Conservation (phyloP, 2,888 invertebrate species). For the Hoplodrina ambigua region DNA sequence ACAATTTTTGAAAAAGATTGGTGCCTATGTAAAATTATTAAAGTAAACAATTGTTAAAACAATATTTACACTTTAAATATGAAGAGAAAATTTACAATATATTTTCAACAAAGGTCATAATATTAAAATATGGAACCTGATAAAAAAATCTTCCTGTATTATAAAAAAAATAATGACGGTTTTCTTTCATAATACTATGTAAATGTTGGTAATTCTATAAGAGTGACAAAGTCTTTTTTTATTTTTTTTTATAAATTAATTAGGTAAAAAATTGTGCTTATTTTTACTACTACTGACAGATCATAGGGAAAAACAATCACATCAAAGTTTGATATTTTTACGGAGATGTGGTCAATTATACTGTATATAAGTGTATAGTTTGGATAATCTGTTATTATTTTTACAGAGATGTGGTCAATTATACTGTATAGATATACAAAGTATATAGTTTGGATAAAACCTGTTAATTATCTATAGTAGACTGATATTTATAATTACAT, state of each 20-base stretch:
- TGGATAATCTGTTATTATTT: not conserved
- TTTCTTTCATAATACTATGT: not conserved
- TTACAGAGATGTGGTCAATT: not conserved
- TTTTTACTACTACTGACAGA: not conserved
- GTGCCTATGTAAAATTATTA: no score
- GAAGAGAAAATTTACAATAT: no score
- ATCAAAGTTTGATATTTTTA: not conserved
- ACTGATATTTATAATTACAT: not conserved
- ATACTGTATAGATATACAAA: not conserved
- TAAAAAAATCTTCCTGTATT: no score
- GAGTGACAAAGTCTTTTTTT: not conserved
- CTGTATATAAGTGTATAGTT: not conserved
- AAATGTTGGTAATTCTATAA: conserved; percentile 5
- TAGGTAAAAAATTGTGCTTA: no score
- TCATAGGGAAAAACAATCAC: conserved; percentile 2
- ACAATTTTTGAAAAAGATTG: no score
- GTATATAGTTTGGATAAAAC: not conserved
- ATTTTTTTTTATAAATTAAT: no score
- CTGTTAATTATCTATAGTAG: not conserved
- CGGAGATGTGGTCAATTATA: not conserved
- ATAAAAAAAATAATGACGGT: no score
- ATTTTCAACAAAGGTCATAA: no score
- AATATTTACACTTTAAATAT: no score
- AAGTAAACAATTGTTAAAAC: no score
- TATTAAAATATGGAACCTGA: no score